A percentile compares a stretch with the other conserved stretches of the same genome.
Evolutionary conservation across 2,113 vertebrate genomes (phyloP).

Genomic region (Bubalus kerabau): DNA sequence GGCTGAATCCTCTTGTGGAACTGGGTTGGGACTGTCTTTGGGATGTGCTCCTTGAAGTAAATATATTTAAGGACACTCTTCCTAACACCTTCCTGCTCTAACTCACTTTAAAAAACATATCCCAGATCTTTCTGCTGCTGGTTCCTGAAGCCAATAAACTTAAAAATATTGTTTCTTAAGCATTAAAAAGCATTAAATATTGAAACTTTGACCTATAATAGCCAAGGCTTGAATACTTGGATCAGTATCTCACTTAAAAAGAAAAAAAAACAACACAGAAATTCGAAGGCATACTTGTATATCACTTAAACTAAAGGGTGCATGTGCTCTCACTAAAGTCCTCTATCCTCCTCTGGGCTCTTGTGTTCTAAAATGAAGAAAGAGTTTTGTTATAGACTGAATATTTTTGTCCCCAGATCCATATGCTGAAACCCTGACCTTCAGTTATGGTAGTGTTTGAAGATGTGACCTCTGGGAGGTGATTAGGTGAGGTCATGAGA

Average conservation of each 20-base stretch:
- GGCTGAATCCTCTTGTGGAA: not conserved
- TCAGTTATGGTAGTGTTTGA: rapidly evolving
- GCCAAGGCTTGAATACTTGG: not conserved
- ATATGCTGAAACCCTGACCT: not conserved
- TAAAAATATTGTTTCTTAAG: not conserved
- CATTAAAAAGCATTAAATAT: not conserved
- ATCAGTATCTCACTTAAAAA: not conserved
- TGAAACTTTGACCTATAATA: not conserved
- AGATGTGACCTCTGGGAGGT: not conserved
- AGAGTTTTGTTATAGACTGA: not conserved
- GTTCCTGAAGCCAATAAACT: not conserved
- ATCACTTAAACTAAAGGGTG: not conserved
- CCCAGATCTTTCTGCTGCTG: not conserved
- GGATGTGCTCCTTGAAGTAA: not conserved
- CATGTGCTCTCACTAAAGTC: not conserved
- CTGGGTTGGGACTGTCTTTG: not conserved
- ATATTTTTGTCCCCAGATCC: not conserved
- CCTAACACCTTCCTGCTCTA: not conserved
- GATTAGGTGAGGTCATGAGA: not conserved
- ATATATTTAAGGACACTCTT: not conserved
- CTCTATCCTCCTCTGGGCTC: not conserved
- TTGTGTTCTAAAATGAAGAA: not conserved
- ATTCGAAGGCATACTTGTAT: not conserved
- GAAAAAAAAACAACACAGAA: not conserved
- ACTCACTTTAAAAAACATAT: not conserved